Percentiles rank a stretch among this genome's conserved stretches.
phyloP scores from a whole-genome alignment of 2,888 invertebrate genomes.

The Conchocele bisecta region DNA sequence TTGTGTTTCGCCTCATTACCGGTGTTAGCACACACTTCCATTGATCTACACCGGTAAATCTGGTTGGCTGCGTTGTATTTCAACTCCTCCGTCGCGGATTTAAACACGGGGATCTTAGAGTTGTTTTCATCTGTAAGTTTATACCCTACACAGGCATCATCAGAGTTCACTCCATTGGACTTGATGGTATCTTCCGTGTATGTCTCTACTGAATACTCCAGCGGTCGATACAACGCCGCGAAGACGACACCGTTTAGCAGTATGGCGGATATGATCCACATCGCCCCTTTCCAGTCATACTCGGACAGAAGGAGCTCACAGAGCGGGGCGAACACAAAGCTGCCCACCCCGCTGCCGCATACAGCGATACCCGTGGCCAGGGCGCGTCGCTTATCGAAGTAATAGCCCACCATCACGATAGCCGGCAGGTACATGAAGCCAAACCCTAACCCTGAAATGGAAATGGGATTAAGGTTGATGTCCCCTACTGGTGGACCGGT shows the following conservation, averaged over 20 bases:
- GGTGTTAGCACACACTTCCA: slow-evolving; percentile 43
- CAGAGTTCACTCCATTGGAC: slow-evolving; percentile 6
- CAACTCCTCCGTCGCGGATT: neutral
- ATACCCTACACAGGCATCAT: slow-evolving; percentile 18
- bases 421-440: slow-evolving; percentile 98
- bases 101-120: slow-evolving; percentile 1
- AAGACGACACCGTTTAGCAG: slow-evolving; percentile 90
- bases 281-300: slow-evolving; percentile 90
- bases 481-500: no score
- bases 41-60: slow-evolving; percentile 60
- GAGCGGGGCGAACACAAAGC: slow-evolving; percentile 92
- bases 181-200: neutral
- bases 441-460: slow-evolving; percentile 91
- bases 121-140: slow-evolving; percentile 4
- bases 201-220: slow-evolving; percentile 80
- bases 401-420: slow-evolving; percentile 97
- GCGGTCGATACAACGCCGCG: slow-evolving; percentile 92
- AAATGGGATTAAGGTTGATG: neutral
- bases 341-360: slow-evolving; percentile 97
- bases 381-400: slow-evolving; percentile 97
- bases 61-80: slow-evolving; percentile 13
- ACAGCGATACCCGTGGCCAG: slow-evolving; percentile 97
- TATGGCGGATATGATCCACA: slow-evolving; percentile 91
- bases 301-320: slow-evolving; percentile 86
- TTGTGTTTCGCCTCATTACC: slow-evolving; percentile 11